Conservation (phyloP, 2,797 vertebrate genomes). For the Channa striata region DNA sequence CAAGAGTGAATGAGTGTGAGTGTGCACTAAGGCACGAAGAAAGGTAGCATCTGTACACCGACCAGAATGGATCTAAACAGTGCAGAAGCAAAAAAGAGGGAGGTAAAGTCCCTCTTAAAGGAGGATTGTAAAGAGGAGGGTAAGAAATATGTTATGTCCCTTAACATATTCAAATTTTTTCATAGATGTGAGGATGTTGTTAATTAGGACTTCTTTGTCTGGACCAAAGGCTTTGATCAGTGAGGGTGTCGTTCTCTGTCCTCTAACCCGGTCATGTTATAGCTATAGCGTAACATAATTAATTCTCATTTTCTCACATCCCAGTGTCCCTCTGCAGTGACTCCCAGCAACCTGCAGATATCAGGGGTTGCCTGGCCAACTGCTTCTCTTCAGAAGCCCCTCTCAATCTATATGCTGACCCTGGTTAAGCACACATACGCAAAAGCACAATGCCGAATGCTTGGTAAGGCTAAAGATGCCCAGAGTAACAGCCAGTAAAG, state of each 20-base stretch:
- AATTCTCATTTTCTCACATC: slow-evolving; percentile 34
- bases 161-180: slow-evolving; percentile 35
- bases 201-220: slow-evolving; percentile 46
- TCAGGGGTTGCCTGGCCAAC: slow-evolving; percentile 37
- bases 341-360: slow-evolving; percentile 43
- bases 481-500: not conserved
- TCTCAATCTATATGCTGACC: slow-evolving; percentile 35
- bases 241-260: slow-evolving; percentile 20
- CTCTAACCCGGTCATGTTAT: slow-evolving; percentile 45
- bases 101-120: too few relatives aligned
- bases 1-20: not conserved
- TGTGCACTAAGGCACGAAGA: slow-evolving; percentile 7
- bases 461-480: not conserved
- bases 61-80: too few relatives aligned
- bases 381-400: slow-evolving; percentile 50
- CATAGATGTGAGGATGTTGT: slow-evolving; percentile 39
- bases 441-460: not conserved
- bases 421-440: slow-evolving; percentile 14
- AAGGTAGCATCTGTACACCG: slow-evolving; percentile 21
- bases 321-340: slow-evolving; percentile 47
- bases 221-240: slow-evolving; percentile 43
- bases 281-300: slow-evolving; percentile 50
- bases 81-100: slow-evolving; percentile 27
- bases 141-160: slow-evolving; percentile 11
- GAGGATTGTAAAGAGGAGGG: slow-evolving; percentile 10